These are phyloP conservation scores for Bagarius yarrelli DNA, from an alignment of 2,113 vertebrate genomes.

Conservation along the genomic window DNA sequence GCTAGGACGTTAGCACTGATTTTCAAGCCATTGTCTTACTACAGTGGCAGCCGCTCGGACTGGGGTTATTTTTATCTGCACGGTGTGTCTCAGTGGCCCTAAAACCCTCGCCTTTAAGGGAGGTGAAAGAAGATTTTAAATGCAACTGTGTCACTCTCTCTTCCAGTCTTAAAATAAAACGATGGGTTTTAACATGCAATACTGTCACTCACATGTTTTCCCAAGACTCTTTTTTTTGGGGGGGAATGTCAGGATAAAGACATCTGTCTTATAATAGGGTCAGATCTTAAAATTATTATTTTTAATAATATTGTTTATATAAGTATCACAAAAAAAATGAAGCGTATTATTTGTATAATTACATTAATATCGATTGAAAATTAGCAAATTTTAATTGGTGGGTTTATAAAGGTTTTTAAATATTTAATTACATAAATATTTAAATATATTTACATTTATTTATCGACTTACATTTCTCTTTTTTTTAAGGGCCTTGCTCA, in stretches of 20 bases:
- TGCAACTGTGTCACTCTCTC: constrained; percentile 36
- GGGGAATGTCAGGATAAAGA: neutral
- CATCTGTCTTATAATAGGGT: neutral
- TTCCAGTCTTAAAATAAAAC: constrained; percentile 9
- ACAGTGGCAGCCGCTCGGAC: constrained; percentile 13
- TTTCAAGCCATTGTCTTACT: constrained; percentile 11
- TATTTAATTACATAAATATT: too few species aligned
- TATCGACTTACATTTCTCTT: too few species aligned
- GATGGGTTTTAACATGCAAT: constrained; percentile 31
- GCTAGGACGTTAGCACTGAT: constrained; percentile 31
- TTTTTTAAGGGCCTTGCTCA: too few species aligned
- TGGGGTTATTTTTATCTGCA: constrained; percentile 35
- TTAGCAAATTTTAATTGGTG: too few species aligned
- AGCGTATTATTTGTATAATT: too few species aligned
- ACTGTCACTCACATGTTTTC: constrained; percentile 36
- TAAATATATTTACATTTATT: too few species aligned
- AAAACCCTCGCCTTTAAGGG: constrained; percentile 27
- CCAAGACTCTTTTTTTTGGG: constrained; percentile 4
- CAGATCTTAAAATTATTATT: neutral
- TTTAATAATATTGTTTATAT: too few species aligned
- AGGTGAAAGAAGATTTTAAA: constrained; percentile 41
- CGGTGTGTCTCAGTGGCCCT: constrained; percentile 30
- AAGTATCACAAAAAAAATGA: too few species aligned
- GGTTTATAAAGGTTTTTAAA: too few species aligned
- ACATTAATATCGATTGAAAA: too few species aligned